These are phyloP conservation scores for Hapalemur alaotrensis DNA, from an alignment of 2,797 vertebrate genomes.

Conservation along the genomic window DNA sequence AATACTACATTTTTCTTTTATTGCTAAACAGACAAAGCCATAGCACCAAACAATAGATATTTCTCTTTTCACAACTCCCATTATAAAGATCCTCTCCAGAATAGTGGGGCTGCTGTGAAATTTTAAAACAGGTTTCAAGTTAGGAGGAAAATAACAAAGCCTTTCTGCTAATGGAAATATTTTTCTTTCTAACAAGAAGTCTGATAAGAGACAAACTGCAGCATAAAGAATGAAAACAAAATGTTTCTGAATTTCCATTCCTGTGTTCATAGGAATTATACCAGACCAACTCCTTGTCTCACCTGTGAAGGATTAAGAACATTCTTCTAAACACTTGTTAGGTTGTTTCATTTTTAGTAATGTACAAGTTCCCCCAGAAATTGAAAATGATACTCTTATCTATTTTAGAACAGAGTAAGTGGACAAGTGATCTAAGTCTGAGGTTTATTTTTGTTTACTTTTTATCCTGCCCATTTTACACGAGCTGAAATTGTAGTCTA, in stretches of 20 bases:
- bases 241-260: neutral
- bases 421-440: neutral
- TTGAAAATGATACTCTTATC: neutral
- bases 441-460: conserved; percentile 43
- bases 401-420: neutral
- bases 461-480: conserved; percentile 37
- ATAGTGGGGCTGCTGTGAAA: neutral
- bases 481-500: conserved; percentile 1
- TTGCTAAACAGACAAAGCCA: neutral
- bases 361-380: conserved; percentile 10
- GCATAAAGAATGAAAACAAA: neutral
- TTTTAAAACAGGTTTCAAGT: conserved; percentile 31
- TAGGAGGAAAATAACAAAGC: neutral
- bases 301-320: neutral
- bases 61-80: neutral
- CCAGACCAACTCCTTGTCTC: neutral
- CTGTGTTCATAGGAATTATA: neutral
- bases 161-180: neutral
- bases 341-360: conserved; percentile 25
- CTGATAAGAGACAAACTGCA: conserved; percentile 11
- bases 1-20: neutral
- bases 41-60: neutral
- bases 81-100: neutral
- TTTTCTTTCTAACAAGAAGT: conserved; percentile 14
- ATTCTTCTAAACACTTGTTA: neutral